These are phyloP conservation scores for Bibio marci DNA, from an alignment of 2,888 invertebrate genomes.

Conservation along the genomic window DNA sequence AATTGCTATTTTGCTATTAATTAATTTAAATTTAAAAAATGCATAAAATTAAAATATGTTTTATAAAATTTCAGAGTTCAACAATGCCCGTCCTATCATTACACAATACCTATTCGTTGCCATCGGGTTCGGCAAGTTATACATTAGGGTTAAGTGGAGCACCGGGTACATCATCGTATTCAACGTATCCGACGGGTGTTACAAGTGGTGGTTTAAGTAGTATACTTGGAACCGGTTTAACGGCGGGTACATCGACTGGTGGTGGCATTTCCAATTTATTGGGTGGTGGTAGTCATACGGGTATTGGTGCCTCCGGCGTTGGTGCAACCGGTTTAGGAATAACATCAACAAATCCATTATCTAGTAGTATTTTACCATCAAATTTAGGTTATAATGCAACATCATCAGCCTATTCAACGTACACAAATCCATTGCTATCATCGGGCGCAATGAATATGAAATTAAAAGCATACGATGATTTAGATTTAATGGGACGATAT, in stretches of 20 bases:
- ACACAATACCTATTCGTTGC: slow-evolving; percentile 28
- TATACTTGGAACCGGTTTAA: slow-evolving; percentile 9
- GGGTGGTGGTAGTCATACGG: slow-evolving; percentile 4
- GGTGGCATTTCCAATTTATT: slow-evolving; percentile 7
- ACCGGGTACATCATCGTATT: slow-evolving; percentile 21
- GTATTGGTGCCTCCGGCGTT: no score
- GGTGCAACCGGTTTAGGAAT: slow-evolving; percentile 10
- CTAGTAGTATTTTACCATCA: slow-evolving; percentile 20
- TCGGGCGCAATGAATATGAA: slow-evolving; percentile 42
- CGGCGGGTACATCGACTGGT: not conserved
- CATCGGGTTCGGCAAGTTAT: slow-evolving; percentile 28
- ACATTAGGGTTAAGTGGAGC: slow-evolving; percentile 26
- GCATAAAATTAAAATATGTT: no score
- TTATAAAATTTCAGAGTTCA: slow-evolving; percentile 38
- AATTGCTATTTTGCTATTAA: no score
- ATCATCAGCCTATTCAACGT: slow-evolving; percentile 38
- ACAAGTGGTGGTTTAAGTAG: slow-evolving; percentile 17
- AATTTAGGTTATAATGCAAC: slow-evolving; percentile 20
- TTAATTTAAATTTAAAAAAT: no score
- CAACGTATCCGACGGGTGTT: slow-evolving; percentile 25
- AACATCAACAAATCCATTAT: slow-evolving; percentile 10
- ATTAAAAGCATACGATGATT: slow-evolving; percentile 49
- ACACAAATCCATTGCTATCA: slow-evolving; percentile 48
- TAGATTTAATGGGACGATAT: slow-evolving; percentile 46
- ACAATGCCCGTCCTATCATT: slow-evolving; percentile 43